Conservation (phyloP, 1,140 invertebrate genomes). For the Dreissena rostriformis region DNA sequence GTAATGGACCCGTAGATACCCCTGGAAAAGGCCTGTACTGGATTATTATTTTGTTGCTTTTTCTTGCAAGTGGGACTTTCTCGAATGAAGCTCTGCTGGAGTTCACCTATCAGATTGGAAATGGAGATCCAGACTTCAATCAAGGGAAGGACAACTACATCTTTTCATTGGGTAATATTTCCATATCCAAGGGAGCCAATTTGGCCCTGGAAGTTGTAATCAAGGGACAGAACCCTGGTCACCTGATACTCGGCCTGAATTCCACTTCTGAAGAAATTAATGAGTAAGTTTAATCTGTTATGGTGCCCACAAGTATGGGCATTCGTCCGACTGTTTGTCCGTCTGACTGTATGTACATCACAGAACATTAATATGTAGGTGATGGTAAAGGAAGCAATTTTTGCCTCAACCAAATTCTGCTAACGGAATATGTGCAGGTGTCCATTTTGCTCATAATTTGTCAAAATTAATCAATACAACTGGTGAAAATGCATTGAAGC, state of each 20-base stretch:
- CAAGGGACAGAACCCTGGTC: constrained; percentile 67
- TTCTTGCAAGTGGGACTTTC: constrained; percentile 58
- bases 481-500: no score
- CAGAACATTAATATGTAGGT: no score
- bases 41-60: neutral
- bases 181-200: constrained; percentile 55
- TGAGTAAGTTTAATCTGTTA: constrained; percentile 61
- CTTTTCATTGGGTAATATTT: constrained; percentile 60
- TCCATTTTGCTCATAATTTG: no score
- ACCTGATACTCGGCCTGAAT: constrained; percentile 74
- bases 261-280: constrained; percentile 70
- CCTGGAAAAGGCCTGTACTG: no score
- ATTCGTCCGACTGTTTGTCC: neutral
- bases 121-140: constrained; percentile 51
- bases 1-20: no score
- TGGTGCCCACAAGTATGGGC: neutral
- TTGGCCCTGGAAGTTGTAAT: constrained; percentile 55
- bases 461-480: no score
- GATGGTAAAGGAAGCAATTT: no score
- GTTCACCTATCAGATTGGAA: constrained; percentile 74
- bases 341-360: no score
- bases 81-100: constrained; percentile 57
- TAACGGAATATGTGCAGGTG: no score
- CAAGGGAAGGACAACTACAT: constrained; percentile 64
- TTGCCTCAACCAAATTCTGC: no score